A percentile compares a stretch with the other conserved stretches of the same genome.
Evolutionary conservation across 2,113 vertebrate species (phyloP).

Genomic region (Fulica atra): DNA sequence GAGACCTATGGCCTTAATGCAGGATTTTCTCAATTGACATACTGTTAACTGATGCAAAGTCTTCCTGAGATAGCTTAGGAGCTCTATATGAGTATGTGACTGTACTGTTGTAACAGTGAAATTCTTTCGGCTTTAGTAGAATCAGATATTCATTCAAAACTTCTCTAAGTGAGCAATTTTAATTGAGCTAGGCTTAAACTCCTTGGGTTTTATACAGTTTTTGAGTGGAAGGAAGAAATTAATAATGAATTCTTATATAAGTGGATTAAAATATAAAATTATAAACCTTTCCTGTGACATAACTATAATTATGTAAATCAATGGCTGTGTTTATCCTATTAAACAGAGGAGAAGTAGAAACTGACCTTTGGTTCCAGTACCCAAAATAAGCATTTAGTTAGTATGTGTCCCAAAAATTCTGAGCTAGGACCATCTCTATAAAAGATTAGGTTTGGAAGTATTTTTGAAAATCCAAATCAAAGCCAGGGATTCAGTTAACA

Average conservation of each 20-base stretch:
- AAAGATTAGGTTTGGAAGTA: background rate
- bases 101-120: background rate
- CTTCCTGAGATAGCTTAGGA: slow-evolving; percentile 2
- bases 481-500: background rate
- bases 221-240: background rate
- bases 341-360: background rate
- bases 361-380: background rate
- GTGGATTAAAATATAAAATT: background rate
- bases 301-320: background rate
- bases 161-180: background rate
- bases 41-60: background rate
- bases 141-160: background rate
- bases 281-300: background rate
- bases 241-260: background rate
- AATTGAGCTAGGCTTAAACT: background rate
- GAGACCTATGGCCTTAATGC: background rate
- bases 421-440: background rate
- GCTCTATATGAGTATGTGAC: background rate
- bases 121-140: background rate
- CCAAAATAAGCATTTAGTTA: background rate
- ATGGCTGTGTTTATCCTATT: background rate
- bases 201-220: background rate
- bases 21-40: background rate
- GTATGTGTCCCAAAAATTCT: background rate
- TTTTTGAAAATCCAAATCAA: background rate